Base-by-base conservation (phyloP, 2,888 invertebrate species). In the Eupeodes latifasciatus region DNA sequence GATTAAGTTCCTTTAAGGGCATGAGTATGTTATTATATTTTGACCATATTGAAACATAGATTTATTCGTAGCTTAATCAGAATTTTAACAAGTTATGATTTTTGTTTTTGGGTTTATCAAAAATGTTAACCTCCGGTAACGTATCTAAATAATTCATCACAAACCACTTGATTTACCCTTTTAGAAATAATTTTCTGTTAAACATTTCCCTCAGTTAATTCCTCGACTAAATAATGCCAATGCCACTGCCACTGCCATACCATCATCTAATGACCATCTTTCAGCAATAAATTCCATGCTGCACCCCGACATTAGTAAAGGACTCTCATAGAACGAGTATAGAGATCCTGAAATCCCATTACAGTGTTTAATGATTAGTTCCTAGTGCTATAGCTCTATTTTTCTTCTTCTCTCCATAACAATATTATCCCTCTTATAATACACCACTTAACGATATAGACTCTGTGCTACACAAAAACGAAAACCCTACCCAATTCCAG, bases 301-400 rank as follows among this genome's bases (percentile, higher is more conserved):
- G 86, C 82, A 82, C 82, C 78, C 64, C 64, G 51, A 78, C 78
- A 85, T 85, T 85, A 81, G 75, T 82, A 55, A 66, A 71, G 53
- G 75, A 66, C 69, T 78, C 74, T 12, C 47, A 74, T 55, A 88
- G 27, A 2, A 27, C 27, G 27, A 27, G 27, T 27, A 27, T 27
- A 27, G 27, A 27, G 77, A 81, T 78, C 81, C 81, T 69, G 47
- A 88, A 85, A 88, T 88, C 85, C 87, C 84, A 85, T 88, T 78
- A 88, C 81, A 88, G 88, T 78, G 81, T 88, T 85, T 85, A 88
- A 81, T 88, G 88, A 88, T 88, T 81, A 85, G 77, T 85, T 84
- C 59, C 74, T 36, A 40, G 55, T 67, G 81, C 81, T 78, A 69
- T 51, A 36, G 5, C 6, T 69, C 71, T 9, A 64, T 27, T 14